Base-by-base conservation (phyloP, 23 tunicate genomes). In the Clavelina lepadiformis region DNA sequence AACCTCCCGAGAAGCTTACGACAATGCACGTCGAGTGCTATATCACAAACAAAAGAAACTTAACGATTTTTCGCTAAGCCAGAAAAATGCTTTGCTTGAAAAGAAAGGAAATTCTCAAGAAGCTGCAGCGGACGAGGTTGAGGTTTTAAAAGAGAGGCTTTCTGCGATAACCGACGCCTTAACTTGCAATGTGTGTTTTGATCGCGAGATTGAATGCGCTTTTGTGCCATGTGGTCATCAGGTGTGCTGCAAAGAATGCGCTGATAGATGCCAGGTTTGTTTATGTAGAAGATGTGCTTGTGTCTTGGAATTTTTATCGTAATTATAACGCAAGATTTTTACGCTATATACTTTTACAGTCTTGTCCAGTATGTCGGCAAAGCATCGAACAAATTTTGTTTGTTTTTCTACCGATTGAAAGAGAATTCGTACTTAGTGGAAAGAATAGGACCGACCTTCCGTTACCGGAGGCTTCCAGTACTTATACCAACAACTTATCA, bases 161-260 rank as follows among this genome's bases (percentile, higher is more conserved):
- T 23, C 47, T 1, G 51, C 53, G 23, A 82, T 82, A 5, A 62
- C 58, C 28, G 91, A 82, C 34, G 91, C 91, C 5, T 49, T 82
- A 13, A 63, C 91, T 18, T 82, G 91, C 62, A 58, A 65, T 0
- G 46, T 82, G 5, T 82, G 91, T 58, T 49, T 69, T 51, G 91
- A 82, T 53, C 53, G 33, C 0, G 91, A 82, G 37, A 82, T 82
- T 13, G 71, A 82, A 15, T 23, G 74, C 3, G 91, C 51, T 13
- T 82, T 82, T 58, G 71, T 81, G 25, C 74, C 91, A 32, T 82
- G 91, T 35, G 91, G 91, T n/a, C 91, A 82, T 51, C 91, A 82
- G 74, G 75, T 82, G 33, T 82, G 81, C 64, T 82, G 91, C 47
- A 74, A 55, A 1, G 56, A 56, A 3, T 82, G 91, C 58, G 75